These are phyloP conservation scores for Drosophila paramelanica DNA, from an alignment of 2,888 invertebrate genomes.

Conservation along the genomic window DNA sequence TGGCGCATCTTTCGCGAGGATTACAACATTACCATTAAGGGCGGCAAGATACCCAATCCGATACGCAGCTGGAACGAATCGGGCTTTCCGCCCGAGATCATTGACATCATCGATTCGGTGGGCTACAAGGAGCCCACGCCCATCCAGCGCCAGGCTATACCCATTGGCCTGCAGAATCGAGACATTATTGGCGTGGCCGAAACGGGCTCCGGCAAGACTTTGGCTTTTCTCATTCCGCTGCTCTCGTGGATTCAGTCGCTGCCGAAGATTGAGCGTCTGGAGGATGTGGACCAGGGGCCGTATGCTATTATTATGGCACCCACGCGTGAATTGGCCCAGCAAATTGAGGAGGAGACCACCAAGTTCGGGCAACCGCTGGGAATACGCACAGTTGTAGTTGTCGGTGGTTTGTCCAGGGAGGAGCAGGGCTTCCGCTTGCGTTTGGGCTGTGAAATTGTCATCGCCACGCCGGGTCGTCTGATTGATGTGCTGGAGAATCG, in stretches of 20 bases:
- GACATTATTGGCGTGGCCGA: constrained; percentile 99
- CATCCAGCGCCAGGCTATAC: constrained; percentile 99
- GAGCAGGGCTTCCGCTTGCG: constrained; percentile 98
- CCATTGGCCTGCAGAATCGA: constrained; percentile 96
- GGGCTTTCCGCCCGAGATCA: constrained; percentile 93
- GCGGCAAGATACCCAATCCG: constrained; percentile 98
- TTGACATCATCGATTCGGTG: constrained; percentile 96
- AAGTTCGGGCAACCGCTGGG: constrained; percentile 98
- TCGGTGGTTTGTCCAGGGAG: constrained; percentile 98
- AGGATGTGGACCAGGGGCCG: constrained; percentile 97
- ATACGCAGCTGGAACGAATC: constrained; percentile 98
- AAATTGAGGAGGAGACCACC: constrained; percentile 99
- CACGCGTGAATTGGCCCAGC: constrained; percentile 99
- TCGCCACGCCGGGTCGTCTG: constrained; percentile 99
- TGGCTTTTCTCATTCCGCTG: constrained; percentile 98
- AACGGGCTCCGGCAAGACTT: constrained; percentile 99
- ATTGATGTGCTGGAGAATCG: constrained; percentile 99
- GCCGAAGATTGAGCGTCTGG: constrained; percentile 96
- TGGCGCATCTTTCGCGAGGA: constrained; percentile 99
- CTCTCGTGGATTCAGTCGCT: constrained; percentile 99
- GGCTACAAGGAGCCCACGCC: constrained; percentile 99
- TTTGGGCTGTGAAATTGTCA: constrained; percentile 99
- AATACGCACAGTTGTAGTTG: constrained; percentile 98
- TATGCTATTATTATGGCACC: constrained; percentile 99
- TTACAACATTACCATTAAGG: constrained; percentile 99